These are phyloP conservation scores for Spinus pinus DNA, from an alignment of 2,797 vertebrate genomes.

Conservation along the genomic window DNA sequence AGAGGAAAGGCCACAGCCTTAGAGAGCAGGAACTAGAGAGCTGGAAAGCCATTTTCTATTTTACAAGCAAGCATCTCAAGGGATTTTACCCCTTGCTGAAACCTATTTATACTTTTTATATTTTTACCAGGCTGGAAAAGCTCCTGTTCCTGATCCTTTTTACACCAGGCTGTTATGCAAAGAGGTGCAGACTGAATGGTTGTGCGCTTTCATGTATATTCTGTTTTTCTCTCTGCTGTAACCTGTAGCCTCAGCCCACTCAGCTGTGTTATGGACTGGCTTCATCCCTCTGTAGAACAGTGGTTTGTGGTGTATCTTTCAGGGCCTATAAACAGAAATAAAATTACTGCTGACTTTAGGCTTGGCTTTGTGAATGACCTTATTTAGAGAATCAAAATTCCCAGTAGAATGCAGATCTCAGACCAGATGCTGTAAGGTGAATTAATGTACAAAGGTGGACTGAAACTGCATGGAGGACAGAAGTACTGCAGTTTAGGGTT, in stretches of 20 bases:
- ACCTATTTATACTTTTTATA: neutral
- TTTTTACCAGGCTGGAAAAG: neutral
- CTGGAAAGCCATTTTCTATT: neutral
- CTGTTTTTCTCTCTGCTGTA: neutral
- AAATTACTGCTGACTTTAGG: neutral
- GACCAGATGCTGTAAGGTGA: neutral
- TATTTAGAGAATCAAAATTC: neutral
- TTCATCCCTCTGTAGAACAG: neutral
- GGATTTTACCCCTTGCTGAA: neutral
- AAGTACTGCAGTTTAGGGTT: neutral
- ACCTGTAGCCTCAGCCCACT: neutral
- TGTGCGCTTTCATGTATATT: neutral
- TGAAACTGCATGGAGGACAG: neutral
- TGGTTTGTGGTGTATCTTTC: neutral
- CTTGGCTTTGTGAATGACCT: neutral
- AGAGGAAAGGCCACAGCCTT: neutral
- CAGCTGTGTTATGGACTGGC: neutral
- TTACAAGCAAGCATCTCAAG: neutral
- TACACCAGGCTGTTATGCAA: neutral
- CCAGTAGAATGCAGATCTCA: neutral
- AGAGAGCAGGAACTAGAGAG: neutral
- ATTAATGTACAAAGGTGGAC: neutral
- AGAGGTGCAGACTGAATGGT: neutral
- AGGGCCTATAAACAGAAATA: neutral
- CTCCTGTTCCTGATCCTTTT: neutral